These are phyloP conservation scores for Heterocephalus glaber DNA, from an alignment of 2,113 vertebrate genomes.

Conservation along the genomic window DNA sequence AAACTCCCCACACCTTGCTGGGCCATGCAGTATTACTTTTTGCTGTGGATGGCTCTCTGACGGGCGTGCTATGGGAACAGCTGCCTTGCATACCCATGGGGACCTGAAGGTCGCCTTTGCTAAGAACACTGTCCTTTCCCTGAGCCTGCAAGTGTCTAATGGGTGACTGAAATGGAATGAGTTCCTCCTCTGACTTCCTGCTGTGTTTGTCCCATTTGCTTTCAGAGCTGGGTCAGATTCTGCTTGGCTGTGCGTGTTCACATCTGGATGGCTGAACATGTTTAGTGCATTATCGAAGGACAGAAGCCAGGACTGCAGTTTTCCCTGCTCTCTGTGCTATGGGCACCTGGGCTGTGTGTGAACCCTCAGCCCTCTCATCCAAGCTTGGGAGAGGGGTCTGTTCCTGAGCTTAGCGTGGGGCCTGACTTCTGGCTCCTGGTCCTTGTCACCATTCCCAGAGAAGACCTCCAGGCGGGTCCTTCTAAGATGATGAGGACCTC, in stretches of 20 bases:
- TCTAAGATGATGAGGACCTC: too few species aligned
- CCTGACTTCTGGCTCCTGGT: neutral
- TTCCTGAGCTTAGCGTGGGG: neutral
- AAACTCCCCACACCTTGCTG: too few species aligned
- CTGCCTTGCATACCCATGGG: too few species aligned
- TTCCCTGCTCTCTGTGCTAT: neutral
- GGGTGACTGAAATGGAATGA: neutral
- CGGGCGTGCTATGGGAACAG: neutral
- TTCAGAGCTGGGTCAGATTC: neutral
- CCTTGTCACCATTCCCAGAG: neutral
- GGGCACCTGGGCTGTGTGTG: neutral
- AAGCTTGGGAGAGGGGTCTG: neutral
- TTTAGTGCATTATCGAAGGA: neutral
- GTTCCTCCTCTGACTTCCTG: neutral
- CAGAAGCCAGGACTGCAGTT: neutral
- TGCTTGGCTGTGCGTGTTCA: neutral
- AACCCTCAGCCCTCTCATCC: neutral
- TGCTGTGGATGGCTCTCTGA: too few species aligned
- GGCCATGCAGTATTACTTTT: too few species aligned
- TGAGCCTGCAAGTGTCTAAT: neutral
- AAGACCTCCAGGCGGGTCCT: too few species aligned
- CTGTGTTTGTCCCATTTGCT: neutral
- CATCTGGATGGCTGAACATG: neutral
- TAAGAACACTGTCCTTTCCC: neutral
- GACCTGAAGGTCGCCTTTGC: too few species aligned